These are phyloP conservation scores for Megalops atlanticus DNA, from an alignment of 2,113 vertebrate species.

Conservation along the genomic window DNA sequence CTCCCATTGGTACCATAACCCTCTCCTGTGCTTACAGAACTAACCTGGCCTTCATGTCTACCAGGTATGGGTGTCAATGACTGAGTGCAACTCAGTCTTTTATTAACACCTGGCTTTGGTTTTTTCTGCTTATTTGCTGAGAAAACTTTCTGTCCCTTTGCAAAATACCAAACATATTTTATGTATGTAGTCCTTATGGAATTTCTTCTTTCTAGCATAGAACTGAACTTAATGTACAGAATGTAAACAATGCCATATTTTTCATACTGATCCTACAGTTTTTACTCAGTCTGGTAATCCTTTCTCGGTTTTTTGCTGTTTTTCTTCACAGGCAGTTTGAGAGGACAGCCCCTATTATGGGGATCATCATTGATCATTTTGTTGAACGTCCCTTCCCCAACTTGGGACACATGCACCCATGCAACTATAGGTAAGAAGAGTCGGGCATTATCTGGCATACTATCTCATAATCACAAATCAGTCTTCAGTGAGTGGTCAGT, in stretches of 20 bases:
- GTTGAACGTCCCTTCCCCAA: constrained; percentile 90
- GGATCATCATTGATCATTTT: constrained; percentile 98
- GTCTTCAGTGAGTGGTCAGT: too few species aligned
- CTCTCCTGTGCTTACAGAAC: constrained; percentile 97
- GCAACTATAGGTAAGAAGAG: constrained; percentile 93
- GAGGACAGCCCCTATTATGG: constrained; percentile 94
- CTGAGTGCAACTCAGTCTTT: neutral
- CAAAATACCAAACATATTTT: too few species aligned
- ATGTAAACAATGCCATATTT: neutral
- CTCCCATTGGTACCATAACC: constrained; percentile 92
- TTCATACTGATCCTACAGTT: neutral
- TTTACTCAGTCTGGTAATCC: neutral
- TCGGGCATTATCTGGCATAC: neutral
- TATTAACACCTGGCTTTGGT: neutral
- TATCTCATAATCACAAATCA: too few species aligned
- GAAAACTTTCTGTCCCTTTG: too few species aligned
- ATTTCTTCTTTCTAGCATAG: too few species aligned
- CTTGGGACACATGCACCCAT: constrained; percentile 90
- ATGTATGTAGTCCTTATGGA: too few species aligned
- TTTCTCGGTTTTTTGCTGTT: constrained; percentile 23
- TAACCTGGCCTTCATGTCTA: constrained; percentile 97
- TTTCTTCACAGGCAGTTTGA: constrained; percentile 88
- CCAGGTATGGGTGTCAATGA: constrained; percentile 72
- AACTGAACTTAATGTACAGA: neutral
- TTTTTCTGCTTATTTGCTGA: neutral